Evolutionary conservation across 1,140 invertebrate species (phyloP), one percentile per base, ranked within the genome.

Genomic region (Pogonomyrmex californicus): DNA sequence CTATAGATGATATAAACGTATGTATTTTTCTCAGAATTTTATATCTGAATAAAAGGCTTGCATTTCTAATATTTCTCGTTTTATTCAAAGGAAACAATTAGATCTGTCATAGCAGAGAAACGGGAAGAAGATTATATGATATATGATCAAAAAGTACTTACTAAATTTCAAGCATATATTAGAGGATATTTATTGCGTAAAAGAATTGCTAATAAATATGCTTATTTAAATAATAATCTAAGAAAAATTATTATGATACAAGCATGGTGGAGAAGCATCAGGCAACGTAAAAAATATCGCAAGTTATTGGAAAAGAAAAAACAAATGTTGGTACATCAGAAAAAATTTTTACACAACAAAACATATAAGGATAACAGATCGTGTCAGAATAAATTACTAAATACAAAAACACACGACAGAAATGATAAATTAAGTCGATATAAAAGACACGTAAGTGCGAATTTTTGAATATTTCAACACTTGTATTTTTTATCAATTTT

Each of bases 101-200:
- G 79, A 51, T 73, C 30, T 44, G 33, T 90, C 93, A 9, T 94
- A 92, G 85, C 91, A 92, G 86, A 93, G 93, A 71, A 95, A 95
- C 88, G 91, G 93, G 62, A 95, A 93, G 89, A 92, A 93, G 49
- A 85, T 94, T 36, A 41, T 47, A 83, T 41, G 60, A 86, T 51
- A 12, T 65, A 77, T 54, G 71, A 82, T 76, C 77, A 87, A 54
- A 94, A 60, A 82, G 91, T 3, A 91, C 1, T 97, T 23, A 92
- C 94, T 36, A 95, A 90, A 91, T 94, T 97, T 33, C 97, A 98
- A 95, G 96, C 97, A 23, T 91, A 94, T 44, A 95, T 96, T 82
- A 95, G 97, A 88, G 97, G 97, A 58, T 97, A 96, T 94, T 91
- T 98, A 38, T 89, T 96, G 0, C 96, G 97, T 60, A 95, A 96